Conservation (phyloP, 2,797 vertebrate genomes). For the Etheostoma nigrum region DNA sequence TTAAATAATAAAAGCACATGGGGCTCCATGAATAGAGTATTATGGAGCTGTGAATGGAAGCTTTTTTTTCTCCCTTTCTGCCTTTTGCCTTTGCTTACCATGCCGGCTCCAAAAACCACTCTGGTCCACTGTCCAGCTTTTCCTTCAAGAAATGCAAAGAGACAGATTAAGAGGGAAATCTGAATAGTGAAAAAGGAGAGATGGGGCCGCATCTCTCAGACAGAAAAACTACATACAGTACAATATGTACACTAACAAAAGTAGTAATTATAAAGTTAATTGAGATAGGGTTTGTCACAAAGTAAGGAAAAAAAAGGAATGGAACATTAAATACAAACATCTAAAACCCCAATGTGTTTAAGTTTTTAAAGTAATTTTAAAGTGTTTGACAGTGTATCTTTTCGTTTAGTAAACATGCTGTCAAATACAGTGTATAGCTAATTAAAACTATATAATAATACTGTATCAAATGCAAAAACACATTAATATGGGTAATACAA, state of each 20-base stretch:
- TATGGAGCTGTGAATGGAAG: conserved; percentile 79
- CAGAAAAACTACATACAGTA: not conserved
- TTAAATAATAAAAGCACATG: conserved; percentile 84
- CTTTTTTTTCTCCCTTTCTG: conserved; percentile 36
- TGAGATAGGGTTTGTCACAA: not conserved
- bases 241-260: not conserved
- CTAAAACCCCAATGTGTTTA: not conserved
- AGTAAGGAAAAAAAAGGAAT: not conserved
- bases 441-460: not conserved
- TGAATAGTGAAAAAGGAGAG: too few species aligned
- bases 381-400: not conserved
- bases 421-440: not conserved
- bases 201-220: too few species aligned
- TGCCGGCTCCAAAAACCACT: conserved; percentile 61
- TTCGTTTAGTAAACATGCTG: not conserved
- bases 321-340: not conserved
- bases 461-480: not conserved
- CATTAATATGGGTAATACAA: not conserved
- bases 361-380: not conserved
- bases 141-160: conserved; percentile 62
- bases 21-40: conserved; percentile 83
- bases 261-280: not conserved
- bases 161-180: conserved; percentile 31
- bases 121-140: conserved; percentile 61
- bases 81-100: conserved; percentile 60